Evolutionary conservation across 2,888 invertebrate species (phyloP), one percentile per base, ranked within the genome.

Genomic region (Cerastoderma edule): DNA sequence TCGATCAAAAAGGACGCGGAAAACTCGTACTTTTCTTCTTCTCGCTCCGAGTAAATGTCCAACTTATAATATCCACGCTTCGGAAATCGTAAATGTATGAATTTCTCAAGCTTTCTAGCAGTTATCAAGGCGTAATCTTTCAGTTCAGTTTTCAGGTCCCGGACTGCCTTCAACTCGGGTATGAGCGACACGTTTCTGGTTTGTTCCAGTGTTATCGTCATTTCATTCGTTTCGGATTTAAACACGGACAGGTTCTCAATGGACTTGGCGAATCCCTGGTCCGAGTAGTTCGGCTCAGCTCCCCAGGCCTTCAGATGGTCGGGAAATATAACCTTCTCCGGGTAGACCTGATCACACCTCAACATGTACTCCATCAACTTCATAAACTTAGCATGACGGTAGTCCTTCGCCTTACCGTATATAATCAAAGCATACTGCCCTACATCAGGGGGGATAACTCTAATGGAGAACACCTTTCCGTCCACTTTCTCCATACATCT

Each of bases 191-290:
- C 73, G 1, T 54, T 69, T 48, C 75, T 77, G 16, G 72, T 79
- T 44, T 81, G 67, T 50, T 82, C 82, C 10, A 85, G 57, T 19
- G 68, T 64, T 10, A 84, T 63, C 19, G 48, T 65, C 19, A 82
- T 46, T 65, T 85, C 78, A 28, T 72, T 78, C n/a, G 67, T 56
- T 10, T 79, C 81, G 10, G 74, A 70, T 64, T 73, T 63, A 8
- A 80, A 71, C 22, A 74, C 72, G 2, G 84, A 78, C n/a, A 78
- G 63, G 19, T 72, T 69, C 10, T 70, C 70, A 44, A 82, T 76
- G 32, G 82, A 75, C 2, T 82, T 80, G 16, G 83, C 70, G 53
- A 85, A 84, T 5, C 85, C 85, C 24, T 78, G 76, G n/a, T 85
- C 84, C 13, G 57, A 64, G 67, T 74, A 85, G 69, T 83, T 79